A percentile compares a stretch with the other conserved stretches of the same genome.
Conservation (phyloP, 2,113 vertebrate genomes). For the Cervus canadensis region DNA sequence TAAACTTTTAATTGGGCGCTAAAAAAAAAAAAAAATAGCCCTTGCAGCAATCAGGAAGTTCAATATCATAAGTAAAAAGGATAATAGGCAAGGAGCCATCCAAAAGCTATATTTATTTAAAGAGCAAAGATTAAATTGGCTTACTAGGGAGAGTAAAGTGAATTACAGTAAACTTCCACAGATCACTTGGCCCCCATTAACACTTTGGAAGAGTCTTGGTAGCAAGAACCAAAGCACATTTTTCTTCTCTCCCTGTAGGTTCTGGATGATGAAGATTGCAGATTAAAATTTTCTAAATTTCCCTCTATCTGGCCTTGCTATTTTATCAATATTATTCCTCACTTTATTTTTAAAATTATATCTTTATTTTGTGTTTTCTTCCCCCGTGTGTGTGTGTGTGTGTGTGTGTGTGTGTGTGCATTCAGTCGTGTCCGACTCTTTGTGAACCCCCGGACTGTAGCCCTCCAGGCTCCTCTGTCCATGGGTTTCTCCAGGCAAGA, state of each 20-base stretch:
- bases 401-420: background rate
- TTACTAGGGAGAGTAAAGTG: constrained; percentile 38
- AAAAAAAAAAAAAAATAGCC: constrained; percentile 55
- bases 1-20: constrained; percentile 73
- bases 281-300: background rate
- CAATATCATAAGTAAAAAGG: constrained; percentile 64
- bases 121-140: constrained; percentile 53
- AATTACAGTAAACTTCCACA: background rate
- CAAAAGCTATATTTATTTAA: constrained; percentile 63
- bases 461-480: background rate
- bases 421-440: background rate
- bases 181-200: background rate
- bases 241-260: background rate
- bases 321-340: background rate
- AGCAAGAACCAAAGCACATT: background rate
- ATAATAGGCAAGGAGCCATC: constrained; percentile 49
- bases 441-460: background rate
- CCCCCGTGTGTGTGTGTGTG: background rate
- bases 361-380: background rate
- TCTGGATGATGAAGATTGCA: background rate
- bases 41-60: constrained; percentile 57
- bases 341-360: background rate
- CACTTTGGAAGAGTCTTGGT: background rate
- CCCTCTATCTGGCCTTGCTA: background rate
- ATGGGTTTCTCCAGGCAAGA: background rate